Percentiles rank a stretch among this genome's conserved stretches.
phyloP scores from a whole-genome alignment of 2,113 vertebrate species.

The Archilochus colubris region DNA sequence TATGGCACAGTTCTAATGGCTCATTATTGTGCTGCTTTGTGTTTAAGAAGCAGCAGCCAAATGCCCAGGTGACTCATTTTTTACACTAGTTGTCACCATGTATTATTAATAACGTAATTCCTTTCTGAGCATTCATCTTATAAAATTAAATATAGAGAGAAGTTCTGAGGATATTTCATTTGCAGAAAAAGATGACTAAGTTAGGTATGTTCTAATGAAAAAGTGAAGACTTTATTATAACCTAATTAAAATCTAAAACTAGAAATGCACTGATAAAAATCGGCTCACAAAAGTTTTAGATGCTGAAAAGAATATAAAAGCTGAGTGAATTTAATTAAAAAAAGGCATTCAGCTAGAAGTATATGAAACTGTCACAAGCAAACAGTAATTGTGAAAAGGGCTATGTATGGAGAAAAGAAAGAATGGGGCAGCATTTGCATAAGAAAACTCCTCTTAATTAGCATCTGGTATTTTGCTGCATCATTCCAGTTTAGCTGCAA shows the following conservation, averaged over 20 bases:
- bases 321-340: neutral
- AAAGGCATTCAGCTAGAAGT: neutral
- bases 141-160: constrained; percentile 1
- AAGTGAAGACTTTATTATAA: constrained; percentile 3
- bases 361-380: neutral
- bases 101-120: constrained; percentile 9
- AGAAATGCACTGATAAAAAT: neutral
- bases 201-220: constrained; percentile 10
- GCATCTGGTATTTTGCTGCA: neutral
- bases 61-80: constrained; percentile 14
- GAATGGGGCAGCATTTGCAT: neutral
- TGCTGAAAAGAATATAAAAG: neutral
- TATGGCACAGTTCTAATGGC: neutral
- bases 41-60: neutral
- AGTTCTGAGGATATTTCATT: neutral
- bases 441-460: neutral
- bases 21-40: neutral
- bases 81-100: neutral
- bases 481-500: neutral
- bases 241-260: constrained; percentile 26
- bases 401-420: neutral
- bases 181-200: constrained; percentile 2
- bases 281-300: neutral
- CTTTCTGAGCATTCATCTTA: neutral
- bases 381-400: neutral